A percentile compares a stretch with the other conserved stretches of the same genome.
phyloP scores from a whole-genome alignment of 2,113 vertebrate species.

The Seriola dumerili region DNA sequence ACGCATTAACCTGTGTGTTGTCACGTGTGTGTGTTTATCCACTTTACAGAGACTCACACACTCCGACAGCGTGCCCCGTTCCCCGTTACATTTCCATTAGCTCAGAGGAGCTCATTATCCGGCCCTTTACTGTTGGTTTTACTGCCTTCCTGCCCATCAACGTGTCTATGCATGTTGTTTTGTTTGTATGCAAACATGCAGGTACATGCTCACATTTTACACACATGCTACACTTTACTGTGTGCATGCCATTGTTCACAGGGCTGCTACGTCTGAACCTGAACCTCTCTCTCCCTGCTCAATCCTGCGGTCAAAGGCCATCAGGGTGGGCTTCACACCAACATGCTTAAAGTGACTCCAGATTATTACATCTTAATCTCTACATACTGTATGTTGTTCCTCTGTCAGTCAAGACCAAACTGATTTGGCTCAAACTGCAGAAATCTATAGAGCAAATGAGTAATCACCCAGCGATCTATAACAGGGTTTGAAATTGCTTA shows the following conservation, averaged over 20 bases:
- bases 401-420: background rate
- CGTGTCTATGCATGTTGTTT: background rate
- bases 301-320: constrained; percentile 28
- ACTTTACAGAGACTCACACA: background rate
- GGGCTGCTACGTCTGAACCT: constrained; percentile 19
- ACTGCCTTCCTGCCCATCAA: constrained; percentile 28
- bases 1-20: background rate
- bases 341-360: background rate
- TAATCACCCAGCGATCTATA: background rate
- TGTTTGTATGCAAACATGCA: constrained; percentile 26
- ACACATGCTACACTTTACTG: constrained; percentile 39
- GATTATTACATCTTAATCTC: background rate
- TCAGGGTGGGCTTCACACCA: constrained; percentile 7
- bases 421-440: background rate
- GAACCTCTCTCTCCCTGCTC: background rate
- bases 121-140: constrained; percentile 43
- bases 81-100: constrained; percentile 48
- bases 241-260: constrained; percentile 35
- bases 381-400: background rate
- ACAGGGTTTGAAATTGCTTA: background rate
- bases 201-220: constrained; percentile 14
- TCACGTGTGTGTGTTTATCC: constrained; percentile 4
- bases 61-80: background rate
- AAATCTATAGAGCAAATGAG: background rate
- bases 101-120: constrained; percentile 34